A percentile compares a stretch with the other conserved stretches of the same genome.
These are phyloP conservation scores for Aphodius sticticus DNA, from an alignment of 2,888 invertebrate genomes.

Conservation along the genomic window DNA sequence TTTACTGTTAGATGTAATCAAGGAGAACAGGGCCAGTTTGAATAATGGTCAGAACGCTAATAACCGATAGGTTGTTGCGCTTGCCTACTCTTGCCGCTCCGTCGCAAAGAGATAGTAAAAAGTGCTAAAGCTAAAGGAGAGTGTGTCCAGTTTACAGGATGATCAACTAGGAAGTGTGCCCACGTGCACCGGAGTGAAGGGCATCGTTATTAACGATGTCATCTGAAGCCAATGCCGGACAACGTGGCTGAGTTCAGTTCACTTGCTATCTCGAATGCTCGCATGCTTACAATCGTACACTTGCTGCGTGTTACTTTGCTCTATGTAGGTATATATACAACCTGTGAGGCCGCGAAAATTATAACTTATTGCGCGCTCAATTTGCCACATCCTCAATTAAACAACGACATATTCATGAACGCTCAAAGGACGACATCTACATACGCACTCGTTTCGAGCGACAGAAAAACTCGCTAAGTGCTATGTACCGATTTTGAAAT, in stretches of 20 bases:
- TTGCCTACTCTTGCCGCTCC: constrained; percentile 11
- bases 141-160: constrained; percentile 35
- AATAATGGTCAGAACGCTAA: constrained; percentile 15
- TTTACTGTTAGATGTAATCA: constrained; percentile 24
- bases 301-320: not conserved
- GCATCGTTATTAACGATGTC: constrained; percentile 46
- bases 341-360: constrained; percentile 26
- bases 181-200: constrained; percentile 44
- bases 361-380: constrained; percentile 31
- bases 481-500: not conserved
- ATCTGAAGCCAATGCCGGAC: constrained; percentile 37
- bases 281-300: constrained; percentile 33
- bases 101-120: constrained; percentile 24
- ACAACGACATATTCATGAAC: constrained; percentile 4
- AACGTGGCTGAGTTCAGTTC: constrained; percentile 36
- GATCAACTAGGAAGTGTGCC: constrained; percentile 38
- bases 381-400: constrained; percentile 32
- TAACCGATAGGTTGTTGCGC: constrained; percentile 6
- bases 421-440: not conserved
- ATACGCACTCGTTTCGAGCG: constrained; percentile 13
- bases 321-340: constrained; percentile 30
- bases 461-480: constrained; percentile 11
- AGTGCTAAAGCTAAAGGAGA: constrained; percentile 18
- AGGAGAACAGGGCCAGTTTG: constrained; percentile 17
- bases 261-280: constrained; percentile 11